Percentiles rank a stretch among this genome's conserved stretches.
Conservation (phyloP, 1,140 invertebrate species). For the Micrasema minimum region DNA sequence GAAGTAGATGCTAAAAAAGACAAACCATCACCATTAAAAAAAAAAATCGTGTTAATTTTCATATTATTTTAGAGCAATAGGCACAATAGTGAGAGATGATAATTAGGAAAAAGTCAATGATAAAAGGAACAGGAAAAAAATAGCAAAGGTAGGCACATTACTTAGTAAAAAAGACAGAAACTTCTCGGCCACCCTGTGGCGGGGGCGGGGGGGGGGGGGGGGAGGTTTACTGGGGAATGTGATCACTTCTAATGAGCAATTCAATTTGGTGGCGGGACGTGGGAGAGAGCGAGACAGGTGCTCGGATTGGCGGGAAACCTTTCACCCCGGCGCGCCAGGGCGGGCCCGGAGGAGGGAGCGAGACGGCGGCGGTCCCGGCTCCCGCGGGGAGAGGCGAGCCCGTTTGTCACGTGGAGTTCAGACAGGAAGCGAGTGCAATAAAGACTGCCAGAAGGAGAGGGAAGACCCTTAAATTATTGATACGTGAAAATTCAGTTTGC, state of each 20-base stretch:
- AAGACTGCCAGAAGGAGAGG: conserved; percentile 31
- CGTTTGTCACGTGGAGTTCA: conserved; percentile 31
- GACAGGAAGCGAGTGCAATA: conserved; percentile 23
- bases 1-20: too few species aligned
- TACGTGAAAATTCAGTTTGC: conserved; percentile 36
- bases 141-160: too few species aligned
- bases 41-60: too few species aligned
- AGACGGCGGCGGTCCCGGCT: background rate
- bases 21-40: too few species aligned
- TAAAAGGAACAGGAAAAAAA: too few species aligned
- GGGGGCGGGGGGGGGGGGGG: conserved; percentile 1
- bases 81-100: too few species aligned
- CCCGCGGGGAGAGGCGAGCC: background rate
- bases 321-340: conserved; percentile 25
- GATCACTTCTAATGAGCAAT: conserved; percentile 44
- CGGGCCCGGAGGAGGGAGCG: background rate
- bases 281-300: conserved; percentile 28
- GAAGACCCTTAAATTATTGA: conserved; percentile 29
- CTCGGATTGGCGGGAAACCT: conserved; percentile 28
- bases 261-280: conserved; percentile 37
- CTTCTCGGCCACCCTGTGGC: background rate
- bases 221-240: conserved; percentile 39
- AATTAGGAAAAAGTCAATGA: too few species aligned
- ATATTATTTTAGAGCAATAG: too few species aligned
- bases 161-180: too few species aligned